Evolutionary conservation across 1,140 invertebrate species (phyloP).

Genomic region (Drosophila baimaii): DNA sequence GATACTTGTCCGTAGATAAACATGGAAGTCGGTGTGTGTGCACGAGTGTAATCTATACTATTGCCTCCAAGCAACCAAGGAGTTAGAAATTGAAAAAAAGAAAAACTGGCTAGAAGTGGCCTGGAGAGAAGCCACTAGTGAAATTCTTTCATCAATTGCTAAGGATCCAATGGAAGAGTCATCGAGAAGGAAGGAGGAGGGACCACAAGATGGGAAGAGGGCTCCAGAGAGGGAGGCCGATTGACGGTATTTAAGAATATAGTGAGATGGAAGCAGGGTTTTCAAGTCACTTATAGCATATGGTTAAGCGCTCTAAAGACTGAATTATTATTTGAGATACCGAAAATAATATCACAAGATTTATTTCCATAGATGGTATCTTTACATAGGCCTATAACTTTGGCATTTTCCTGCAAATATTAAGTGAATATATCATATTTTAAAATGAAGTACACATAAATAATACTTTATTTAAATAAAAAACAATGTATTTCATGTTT

Average conservation of each 20-base stretch:
- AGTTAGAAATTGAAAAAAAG: constrained; percentile 73
- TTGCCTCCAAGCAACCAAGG: constrained; percentile 25
- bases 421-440: too few relatives aligned
- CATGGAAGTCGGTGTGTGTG: constrained; percentile 34
- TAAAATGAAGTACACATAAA: too few relatives aligned
- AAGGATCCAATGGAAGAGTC: constrained; percentile 4
- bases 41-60: constrained; percentile 64
- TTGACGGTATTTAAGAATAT: constrained; percentile 1
- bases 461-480: too few relatives aligned
- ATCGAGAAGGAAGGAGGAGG: background rate
- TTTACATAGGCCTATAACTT: too few relatives aligned
- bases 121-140: constrained; percentile 55
- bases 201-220: background rate
- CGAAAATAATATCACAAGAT: background rate
- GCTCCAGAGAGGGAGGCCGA: background rate
- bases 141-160: constrained; percentile 76
- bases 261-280: background rate
- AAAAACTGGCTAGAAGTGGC: constrained; percentile 16
- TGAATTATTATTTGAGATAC: background rate
- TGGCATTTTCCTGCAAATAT: background rate
- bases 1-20: constrained; percentile 64
- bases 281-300: background rate
- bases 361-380: background rate
- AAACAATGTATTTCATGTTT: too few relatives aligned
- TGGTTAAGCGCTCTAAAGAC: background rate